phyloP scores from a whole-genome alignment of 2,888 invertebrate species.

The Parapristionchus giblindavisi region DNA sequence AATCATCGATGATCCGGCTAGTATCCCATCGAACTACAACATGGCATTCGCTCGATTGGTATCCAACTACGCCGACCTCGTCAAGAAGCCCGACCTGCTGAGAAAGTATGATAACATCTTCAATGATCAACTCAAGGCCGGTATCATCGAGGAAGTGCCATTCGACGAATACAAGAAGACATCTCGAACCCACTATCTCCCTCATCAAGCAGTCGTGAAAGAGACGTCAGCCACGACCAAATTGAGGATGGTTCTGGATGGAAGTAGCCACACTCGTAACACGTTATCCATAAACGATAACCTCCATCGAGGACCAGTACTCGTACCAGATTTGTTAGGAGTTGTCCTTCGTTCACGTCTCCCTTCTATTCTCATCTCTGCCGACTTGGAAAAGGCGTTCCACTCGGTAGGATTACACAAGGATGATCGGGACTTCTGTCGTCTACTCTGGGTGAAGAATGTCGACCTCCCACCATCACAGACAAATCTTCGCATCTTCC shows the following conservation, averaged over 20 bases:
- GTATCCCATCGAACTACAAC: neutral
- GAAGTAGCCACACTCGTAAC: constrained; percentile 30
- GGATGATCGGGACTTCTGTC: constrained; percentile 38
- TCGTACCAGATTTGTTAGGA: constrained; percentile 39
- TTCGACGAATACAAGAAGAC: constrained; percentile 1
- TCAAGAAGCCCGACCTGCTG: constrained; percentile 27
- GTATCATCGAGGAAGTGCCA: constrained; percentile 41
- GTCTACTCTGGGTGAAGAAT: constrained; percentile 39
- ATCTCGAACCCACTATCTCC: constrained; percentile 36
- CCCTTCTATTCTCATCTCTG: constrained; percentile 25
- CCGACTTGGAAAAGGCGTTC: constrained; percentile 52
- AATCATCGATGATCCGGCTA: neutral
- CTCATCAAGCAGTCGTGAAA: constrained; percentile 41
- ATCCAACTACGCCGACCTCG: constrained; percentile 2
- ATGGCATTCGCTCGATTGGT: neutral
- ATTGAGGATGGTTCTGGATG: constrained; percentile 44
- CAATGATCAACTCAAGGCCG: constrained; percentile 31
- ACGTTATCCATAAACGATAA: constrained; percentile 41
- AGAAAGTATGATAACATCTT: constrained; percentile 38
- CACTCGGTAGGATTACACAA: constrained; percentile 39
- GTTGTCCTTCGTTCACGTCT: constrained; percentile 40
- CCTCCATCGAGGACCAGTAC: constrained; percentile 39
- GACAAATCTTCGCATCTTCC: constrained; percentile 13
- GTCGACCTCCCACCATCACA: neutral
- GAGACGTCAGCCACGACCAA: constrained; percentile 41